Percentiles rank a stretch among this genome's conserved stretches.
Evolutionary conservation across 2,888 invertebrate species (phyloP).

Genomic region (Syrista parreyssii): DNA sequence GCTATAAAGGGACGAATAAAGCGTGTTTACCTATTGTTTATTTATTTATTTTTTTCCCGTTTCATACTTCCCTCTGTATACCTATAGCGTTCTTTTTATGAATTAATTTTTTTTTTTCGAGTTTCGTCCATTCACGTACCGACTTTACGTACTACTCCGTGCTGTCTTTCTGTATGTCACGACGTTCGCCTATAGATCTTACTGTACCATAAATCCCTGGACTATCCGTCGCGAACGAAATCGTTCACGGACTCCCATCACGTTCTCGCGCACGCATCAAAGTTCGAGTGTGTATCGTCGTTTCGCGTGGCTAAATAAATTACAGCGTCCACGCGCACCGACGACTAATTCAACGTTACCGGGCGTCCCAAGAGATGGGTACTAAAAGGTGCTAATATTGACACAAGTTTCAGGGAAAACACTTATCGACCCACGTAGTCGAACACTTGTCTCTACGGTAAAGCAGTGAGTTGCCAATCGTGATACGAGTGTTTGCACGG

Average conservation of each 20-base stretch:
- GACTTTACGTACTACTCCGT: background rate
- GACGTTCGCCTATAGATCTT: background rate
- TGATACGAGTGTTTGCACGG: background rate
- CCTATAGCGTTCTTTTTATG: background rate
- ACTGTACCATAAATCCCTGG: background rate
- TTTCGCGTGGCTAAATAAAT: slow-evolving; percentile 39
- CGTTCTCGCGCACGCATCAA: background rate
- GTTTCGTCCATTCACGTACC: background rate
- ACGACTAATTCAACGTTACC: background rate
- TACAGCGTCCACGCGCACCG: slow-evolving; percentile 38
- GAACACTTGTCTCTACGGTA: slow-evolving; percentile 14
- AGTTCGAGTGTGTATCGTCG: background rate
- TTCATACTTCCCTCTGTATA: background rate
- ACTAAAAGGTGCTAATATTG: slow-evolving; percentile 35
- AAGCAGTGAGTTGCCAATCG: background rate
- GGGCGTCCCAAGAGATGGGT: slow-evolving; percentile 11
- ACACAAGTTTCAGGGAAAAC: slow-evolving; percentile 24
- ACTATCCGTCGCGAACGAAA: background rate
- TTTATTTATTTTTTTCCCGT: background rate
- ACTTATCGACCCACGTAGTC: slow-evolving; percentile 24
- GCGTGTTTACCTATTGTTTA: background rate
- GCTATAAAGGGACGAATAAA: background rate
- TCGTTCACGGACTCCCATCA: background rate
- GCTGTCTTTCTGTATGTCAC: background rate
- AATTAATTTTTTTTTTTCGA: background rate